phyloP scores from a whole-genome alignment of 37 sponge, comb jelly and placozoan genomes.

The Hormiphora californensis region DNA sequence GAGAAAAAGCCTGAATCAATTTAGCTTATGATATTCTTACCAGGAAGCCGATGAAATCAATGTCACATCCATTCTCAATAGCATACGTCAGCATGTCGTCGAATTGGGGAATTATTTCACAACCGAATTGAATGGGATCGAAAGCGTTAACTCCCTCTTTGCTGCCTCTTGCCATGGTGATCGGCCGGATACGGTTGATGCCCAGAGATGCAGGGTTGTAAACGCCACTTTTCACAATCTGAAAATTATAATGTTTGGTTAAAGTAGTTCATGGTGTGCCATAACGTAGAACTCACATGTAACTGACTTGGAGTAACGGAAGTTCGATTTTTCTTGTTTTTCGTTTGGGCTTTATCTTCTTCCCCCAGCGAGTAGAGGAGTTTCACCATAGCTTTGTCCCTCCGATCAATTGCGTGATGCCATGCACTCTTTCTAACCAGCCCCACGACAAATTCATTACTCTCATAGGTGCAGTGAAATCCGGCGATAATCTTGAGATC shows the following conservation, averaged over 20 bases:
- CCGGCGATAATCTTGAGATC: neutral
- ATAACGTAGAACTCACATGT: neutral
- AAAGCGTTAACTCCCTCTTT: slow-evolving; percentile 3
- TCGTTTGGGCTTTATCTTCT: neutral
- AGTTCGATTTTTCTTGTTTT: too few species aligned
- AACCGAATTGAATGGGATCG: neutral
- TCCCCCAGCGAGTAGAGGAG: neutral
- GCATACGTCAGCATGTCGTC: slow-evolving; percentile 5
- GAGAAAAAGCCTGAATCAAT: neutral
- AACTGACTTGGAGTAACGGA: neutral
- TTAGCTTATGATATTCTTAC: too few species aligned
- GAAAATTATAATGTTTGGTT: neutral
- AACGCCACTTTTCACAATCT: neutral
- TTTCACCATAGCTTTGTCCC: neutral
- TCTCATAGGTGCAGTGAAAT: neutral
- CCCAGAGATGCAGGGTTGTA: slow-evolving; percentile 49
- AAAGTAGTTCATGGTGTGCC: neutral
- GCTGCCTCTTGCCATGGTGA: slow-evolving; percentile 41
- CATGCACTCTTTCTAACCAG: neutral
- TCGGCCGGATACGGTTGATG: neutral
- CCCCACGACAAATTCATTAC: neutral
- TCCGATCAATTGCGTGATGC: slow-evolving; percentile 26
- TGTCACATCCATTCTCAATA: neutral
- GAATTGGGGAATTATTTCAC: neutral
- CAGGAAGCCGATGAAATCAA: neutral